Percentiles rank a stretch among this genome's conserved stretches.
These are phyloP conservation scores for Tipula vernalis DNA, from an alignment of 2,888 invertebrate genomes.

Conservation along the genomic window DNA sequence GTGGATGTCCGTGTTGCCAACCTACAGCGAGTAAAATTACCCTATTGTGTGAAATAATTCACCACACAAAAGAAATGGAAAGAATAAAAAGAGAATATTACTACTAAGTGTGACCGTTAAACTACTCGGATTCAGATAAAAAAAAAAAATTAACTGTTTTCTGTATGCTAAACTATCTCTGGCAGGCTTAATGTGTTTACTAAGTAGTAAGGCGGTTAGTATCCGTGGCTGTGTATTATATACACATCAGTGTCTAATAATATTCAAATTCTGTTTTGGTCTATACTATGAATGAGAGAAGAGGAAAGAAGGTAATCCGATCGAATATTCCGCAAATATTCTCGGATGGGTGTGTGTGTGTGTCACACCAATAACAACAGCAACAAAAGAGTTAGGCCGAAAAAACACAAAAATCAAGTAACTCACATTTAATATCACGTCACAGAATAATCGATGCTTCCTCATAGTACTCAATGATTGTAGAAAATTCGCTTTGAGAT, in stretches of 20 bases:
- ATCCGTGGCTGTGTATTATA: not conserved
- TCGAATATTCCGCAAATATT: not conserved
- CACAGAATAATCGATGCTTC: constrained; percentile 75
- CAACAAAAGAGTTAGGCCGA: not conserved
- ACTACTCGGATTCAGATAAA: constrained; percentile 10
- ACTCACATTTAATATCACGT: constrained; percentile 68
- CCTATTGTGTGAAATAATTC: constrained; percentile 17
- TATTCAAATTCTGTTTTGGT: not conserved
- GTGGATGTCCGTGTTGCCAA: constrained; percentile 55
- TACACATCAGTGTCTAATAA: not conserved
- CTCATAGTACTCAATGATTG: constrained; percentile 63
- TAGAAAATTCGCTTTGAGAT: constrained; percentile 47
- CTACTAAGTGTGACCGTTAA: constrained; percentile 7
- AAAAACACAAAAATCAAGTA: constrained; percentile 7
- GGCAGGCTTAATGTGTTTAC: not conserved
- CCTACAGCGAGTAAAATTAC: constrained; percentile 31
- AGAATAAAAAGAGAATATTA: constrained; percentile 11
- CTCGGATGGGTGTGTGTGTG: not conserved
- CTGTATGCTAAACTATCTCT: not conserved
- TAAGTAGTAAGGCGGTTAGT: not conserved
- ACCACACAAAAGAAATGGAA: constrained; percentile 16
- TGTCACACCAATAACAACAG: not conserved
- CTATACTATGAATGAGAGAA: not conserved
- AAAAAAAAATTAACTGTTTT: constrained; percentile 11
- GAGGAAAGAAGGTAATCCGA: not conserved